Evolutionary conservation across 2,797 vertebrate genomes (phyloP).

Genomic region (Artibeus jamaicensis): DNA sequence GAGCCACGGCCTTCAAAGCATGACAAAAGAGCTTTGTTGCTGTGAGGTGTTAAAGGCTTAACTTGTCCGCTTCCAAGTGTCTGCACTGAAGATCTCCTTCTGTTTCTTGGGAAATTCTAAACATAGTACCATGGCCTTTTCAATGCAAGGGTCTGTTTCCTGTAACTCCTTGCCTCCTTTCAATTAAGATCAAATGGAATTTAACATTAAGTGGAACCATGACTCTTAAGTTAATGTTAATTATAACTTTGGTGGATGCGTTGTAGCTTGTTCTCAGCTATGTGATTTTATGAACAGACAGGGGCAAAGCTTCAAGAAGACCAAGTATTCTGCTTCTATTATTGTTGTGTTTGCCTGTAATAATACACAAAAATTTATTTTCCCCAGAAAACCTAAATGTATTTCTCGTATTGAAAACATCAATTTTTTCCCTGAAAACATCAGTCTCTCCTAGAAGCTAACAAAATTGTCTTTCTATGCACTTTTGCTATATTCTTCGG

Average conservation of each 20-base stretch:
- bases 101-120: constrained; percentile 68
- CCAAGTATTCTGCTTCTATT: constrained; percentile 34
- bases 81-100: constrained; percentile 42
- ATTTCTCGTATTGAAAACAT: constrained; percentile 49
- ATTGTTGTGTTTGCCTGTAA: constrained; percentile 44
- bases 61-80: constrained; percentile 17
- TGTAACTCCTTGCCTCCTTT: constrained; percentile 50
- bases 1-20: constrained; percentile 9
- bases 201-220: constrained; percentile 40
- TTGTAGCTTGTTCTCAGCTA: constrained; percentile 36
- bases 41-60: constrained; percentile 59
- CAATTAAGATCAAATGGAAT: constrained; percentile 68
- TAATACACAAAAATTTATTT: constrained; percentile 24
- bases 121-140: constrained; percentile 48
- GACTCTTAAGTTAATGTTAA: constrained; percentile 64
- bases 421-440: constrained; percentile 25
- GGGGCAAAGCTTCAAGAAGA: constrained; percentile 49
- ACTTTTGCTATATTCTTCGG: neutral
- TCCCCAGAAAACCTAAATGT: constrained; percentile 41
- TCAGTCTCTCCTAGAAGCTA: constrained; percentile 1
- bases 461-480: neutral
- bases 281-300: constrained; percentile 56
- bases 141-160: constrained; percentile 51
- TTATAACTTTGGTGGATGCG: constrained; percentile 58
- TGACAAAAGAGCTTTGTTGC: neutral